Evolutionary conservation across 23 tunicate genomes (phyloP).

Genomic region (Corella eumyota): DNA sequence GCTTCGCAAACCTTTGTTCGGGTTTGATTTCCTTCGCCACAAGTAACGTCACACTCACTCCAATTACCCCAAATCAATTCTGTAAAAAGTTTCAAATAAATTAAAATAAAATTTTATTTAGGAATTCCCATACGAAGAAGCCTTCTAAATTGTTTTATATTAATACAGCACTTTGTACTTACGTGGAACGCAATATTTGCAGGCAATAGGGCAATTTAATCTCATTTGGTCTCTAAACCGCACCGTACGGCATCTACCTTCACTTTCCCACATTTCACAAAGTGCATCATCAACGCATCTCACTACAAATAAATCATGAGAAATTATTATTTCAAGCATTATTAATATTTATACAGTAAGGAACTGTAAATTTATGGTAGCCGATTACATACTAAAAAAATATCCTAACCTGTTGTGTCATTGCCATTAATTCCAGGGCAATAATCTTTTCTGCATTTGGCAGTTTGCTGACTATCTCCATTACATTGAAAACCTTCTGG

Average conservation of each 20-base stretch:
- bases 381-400: no score
- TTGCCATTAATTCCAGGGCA: slow-evolving; percentile 14
- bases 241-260: slow-evolving; percentile 10
- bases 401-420: no score
- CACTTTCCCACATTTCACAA: no score
- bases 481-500: slow-evolving; percentile 1
- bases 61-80: slow-evolving; percentile 13
- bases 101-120: no score
- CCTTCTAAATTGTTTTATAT: no score
- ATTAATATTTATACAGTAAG: no score
- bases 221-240: slow-evolving; percentile 19
- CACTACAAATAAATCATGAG: no score
- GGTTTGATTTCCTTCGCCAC: slow-evolving; percentile 19
- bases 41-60: slow-evolving; percentile 5
- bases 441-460: slow-evolving; percentile 25
- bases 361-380: no score
- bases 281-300: no score
- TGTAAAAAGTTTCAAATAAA: neutral
- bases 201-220: slow-evolving; percentile 19
- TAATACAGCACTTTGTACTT: no score
- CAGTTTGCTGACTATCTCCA: neutral
- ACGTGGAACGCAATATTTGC: slow-evolving; percentile 36
- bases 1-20: slow-evolving; percentile 8
- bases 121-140: no score
- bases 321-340: no score